phyloP scores from a whole-genome alignment of 2,113 vertebrate species.

The Podarcis raffonei region DNA sequence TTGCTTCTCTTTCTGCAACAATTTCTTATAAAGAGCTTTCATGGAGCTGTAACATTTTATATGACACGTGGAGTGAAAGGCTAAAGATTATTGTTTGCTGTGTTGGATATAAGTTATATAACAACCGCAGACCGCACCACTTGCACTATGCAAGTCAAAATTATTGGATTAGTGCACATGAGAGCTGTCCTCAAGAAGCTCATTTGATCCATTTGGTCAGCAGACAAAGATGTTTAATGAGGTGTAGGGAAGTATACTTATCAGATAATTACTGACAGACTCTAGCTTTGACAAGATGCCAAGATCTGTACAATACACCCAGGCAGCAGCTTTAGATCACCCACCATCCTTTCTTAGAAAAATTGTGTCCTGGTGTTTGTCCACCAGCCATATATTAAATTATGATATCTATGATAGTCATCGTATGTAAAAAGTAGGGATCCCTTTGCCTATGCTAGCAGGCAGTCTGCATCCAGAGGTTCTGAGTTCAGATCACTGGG shows the following conservation, averaged over 20 bases:
- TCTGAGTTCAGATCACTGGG: background rate
- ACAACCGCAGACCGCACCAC: background rate
- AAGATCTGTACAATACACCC: background rate
- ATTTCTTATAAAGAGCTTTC: background rate
- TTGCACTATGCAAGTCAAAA: background rate
- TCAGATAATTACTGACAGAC: background rate
- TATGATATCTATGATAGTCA: background rate
- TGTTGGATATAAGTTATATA: background rate
- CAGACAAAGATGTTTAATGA: background rate
- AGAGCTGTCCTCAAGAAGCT: background rate
- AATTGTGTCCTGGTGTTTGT: background rate
- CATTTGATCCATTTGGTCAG: background rate
- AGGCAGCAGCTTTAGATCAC: background rate
- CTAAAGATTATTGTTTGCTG: background rate
- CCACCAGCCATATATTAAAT: background rate
- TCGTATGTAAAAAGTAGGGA: background rate
- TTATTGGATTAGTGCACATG: background rate
- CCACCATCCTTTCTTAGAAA: background rate
- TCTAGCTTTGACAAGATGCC: background rate
- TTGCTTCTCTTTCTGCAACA: background rate
- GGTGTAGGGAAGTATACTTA: background rate
- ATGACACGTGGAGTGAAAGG: background rate
- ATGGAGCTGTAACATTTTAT: background rate
- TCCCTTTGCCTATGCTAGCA: background rate
- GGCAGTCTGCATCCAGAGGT: background rate